phyloP scores from a whole-genome alignment of 2,113 vertebrate species.

The Pygoscelis antarcticus region DNA sequence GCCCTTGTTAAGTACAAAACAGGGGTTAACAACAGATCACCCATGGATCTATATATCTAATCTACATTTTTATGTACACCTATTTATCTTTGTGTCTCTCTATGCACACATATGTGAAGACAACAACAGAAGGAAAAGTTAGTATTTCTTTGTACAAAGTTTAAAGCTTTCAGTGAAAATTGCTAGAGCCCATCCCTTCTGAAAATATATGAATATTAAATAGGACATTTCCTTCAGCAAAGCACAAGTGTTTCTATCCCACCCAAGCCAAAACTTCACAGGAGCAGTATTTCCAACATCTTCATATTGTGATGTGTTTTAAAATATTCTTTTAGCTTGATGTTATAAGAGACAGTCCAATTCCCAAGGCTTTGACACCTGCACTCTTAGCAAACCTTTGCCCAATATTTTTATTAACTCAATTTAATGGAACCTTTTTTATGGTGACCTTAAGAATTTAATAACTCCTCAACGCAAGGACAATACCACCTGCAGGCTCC shows the following conservation, averaged over 20 bases:
- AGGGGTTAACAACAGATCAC: neutral
- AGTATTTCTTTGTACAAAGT: neutral
- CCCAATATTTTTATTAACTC: slow-evolving; percentile 86
- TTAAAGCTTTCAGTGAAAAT: neutral
- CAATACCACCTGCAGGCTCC: slow-evolving; percentile 81
- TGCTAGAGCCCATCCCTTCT: neutral
- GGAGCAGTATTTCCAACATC: slow-evolving; percentile 12
- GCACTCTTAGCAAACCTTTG: slow-evolving; percentile 78
- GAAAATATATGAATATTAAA: neutral
- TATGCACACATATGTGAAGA: neutral
- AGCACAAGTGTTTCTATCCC: neutral
- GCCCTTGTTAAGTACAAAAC: neutral
- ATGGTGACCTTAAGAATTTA: slow-evolving; percentile 87
- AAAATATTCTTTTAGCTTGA: slow-evolving; percentile 70
- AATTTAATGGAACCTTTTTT: slow-evolving; percentile 81
- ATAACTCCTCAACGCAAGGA: slow-evolving; percentile 82
- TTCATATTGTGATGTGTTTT: slow-evolving; percentile 22
- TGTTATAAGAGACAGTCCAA: slow-evolving; percentile 65
- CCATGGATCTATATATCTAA: neutral
- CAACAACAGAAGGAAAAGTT: neutral
- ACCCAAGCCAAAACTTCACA: neutral
- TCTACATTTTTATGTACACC: slow-evolving; percentile 28
- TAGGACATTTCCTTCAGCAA: neutral
- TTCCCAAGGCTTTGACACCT: slow-evolving; percentile 75
- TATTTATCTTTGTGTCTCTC: slow-evolving; percentile 25